A percentile compares a stretch with the other conserved stretches of the same genome.
Evolutionary conservation across 1,140 invertebrate species (phyloP).

Genomic region (Pseudomyrmex flavicornis): DNA sequence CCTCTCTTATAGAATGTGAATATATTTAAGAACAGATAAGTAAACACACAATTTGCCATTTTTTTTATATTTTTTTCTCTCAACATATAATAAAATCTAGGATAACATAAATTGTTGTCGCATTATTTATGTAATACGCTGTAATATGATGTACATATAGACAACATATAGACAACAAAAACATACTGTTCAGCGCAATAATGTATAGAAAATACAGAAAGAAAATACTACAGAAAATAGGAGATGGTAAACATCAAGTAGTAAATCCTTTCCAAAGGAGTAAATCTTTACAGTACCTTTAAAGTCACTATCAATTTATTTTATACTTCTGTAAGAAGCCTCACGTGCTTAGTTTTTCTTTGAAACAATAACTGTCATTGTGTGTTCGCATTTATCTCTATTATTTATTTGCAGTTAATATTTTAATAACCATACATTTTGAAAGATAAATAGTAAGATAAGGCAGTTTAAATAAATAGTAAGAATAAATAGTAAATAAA

Average conservation of each 20-base stretch:
- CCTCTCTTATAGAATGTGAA: neutral
- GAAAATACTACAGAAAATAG: neutral
- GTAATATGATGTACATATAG: neutral
- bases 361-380: constrained; percentile 5
- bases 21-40: neutral
- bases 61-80: neutral
- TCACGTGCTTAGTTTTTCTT: neutral
- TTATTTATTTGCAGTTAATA: too few species aligned
- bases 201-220: constrained; percentile 3
- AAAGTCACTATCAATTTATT: constrained; percentile 11
- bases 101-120: neutral
- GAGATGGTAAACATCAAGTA: neutral
- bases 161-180: neutral
- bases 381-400: neutral
- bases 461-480: too few species aligned
- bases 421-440: too few species aligned
- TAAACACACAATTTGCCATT: neutral
- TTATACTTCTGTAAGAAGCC: neutral
- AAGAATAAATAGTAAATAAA: too few species aligned
- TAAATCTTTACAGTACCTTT: constrained; percentile 9
- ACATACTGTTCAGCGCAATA: neutral
- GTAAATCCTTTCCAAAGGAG: neutral
- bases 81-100: neutral
- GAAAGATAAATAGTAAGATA: too few species aligned
- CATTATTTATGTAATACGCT: neutral